Base-by-base conservation (phyloP, 2,797 vertebrate species). In the Crocidura indochinensis region DNA sequence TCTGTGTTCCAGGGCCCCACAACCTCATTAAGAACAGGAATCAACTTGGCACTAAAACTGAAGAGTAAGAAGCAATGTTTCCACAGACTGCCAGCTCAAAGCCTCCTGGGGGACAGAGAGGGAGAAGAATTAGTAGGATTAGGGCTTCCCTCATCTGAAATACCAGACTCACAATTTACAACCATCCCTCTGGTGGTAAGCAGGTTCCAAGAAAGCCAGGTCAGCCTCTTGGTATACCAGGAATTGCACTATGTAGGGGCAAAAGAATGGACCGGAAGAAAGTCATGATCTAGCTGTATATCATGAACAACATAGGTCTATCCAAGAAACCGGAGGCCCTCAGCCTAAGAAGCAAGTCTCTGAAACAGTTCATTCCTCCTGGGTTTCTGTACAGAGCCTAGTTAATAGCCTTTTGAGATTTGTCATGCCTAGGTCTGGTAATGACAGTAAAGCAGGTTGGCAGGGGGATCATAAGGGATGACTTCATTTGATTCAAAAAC, bases 51-150 rank as follows among this genome's bases (percentile, higher is more conserved):
- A 38, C 38, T 38, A 38, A 38, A 5, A 38, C n/a, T 81, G 72
- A 53, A 20, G 53, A 67, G 26, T n/a, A 22, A 3, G 15, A 75
- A 15, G 29, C 69, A 68, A 0, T 8, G 15, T 44, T 56, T 67
- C 44, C 20, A 93, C 15, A 24, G 27, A 26, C n/a, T 29, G 29
- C 7, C 84, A 62, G 26, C 46, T 29, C 79, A 65, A 81, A 90
- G 19, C 26, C 9, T 38, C 2, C 38, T 38, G 3, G 53, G 69
- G 46, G 19, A 49, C 44, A 87, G 38, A 84, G 64, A 27, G n/a
- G n/a, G 26, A n/a, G 51, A 14, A 53, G 51, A 17, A 53, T 12
- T 12, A 53, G 51, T 4, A 53, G 11, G 10, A 60, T 17, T 4
- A 60, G 56, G 0, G 72, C 3, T 62, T 92, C 56, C 44, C 10